Base-by-base conservation (phyloP, 1,140 invertebrate species). In the Drosophila hydei region DNA sequence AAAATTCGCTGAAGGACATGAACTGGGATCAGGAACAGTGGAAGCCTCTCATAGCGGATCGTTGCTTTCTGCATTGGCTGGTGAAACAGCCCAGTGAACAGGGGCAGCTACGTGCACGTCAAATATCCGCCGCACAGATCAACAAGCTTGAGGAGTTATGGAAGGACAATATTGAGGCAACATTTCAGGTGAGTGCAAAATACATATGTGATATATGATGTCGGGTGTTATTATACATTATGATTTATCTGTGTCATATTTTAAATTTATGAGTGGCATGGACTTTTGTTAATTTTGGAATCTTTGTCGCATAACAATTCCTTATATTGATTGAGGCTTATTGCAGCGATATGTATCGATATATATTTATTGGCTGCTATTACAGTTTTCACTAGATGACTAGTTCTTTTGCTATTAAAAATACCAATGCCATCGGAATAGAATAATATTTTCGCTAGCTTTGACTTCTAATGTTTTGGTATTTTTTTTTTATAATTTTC, bases 21-120 rank as follows among this genome's bases (percentile, higher is more conserved):
- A 99, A 99, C 92, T 99, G 98, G 98, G 98, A 99, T 93, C 97
- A 98, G 92, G 98, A 98, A 64, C 97, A 99, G 91, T 99, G 99
- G 99, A 99, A 99, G 91, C 98, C 99, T 0, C 92, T 99, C 11
- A 98, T 99, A 56, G 95, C 97, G 75, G 99, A 99, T 92, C 96
- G 98, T 21, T 97, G 97, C 81, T 98, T 99, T 90, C 91, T 99
- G 9, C 95, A 97, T 0, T 99, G 99, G 99, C 92, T 99, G 12
- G 98, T 99, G 0, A 99, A 99, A 92, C 96, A 97, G 42, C 98
- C 98, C 43, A 96, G 96, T 0, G 98, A 99, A 83, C 96, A 98
- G 89, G 98, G 99, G 80, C 98, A 99, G 92, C 92, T 98, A 61
- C 93, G 98, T 62, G 97, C 98, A 3, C 93, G 98, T 5, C 98